Evolutionary conservation across 2,888 invertebrate genomes (phyloP), one percentile per base, ranked within the genome.

Genomic region (Erannis defoliaria): DNA sequence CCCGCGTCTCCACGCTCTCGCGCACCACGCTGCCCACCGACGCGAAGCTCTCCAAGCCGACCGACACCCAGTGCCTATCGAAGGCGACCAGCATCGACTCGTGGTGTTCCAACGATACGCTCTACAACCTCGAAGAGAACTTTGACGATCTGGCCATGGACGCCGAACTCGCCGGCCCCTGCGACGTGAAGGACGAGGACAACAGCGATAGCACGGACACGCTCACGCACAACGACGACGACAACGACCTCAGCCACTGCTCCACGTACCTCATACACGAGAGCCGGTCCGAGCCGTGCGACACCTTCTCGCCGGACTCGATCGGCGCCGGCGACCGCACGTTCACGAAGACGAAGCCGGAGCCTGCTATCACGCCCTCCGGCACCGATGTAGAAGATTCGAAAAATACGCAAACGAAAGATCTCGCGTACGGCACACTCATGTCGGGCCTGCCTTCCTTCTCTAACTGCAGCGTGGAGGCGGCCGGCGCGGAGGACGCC

Each of bases 101-200:
- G 2, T 95, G 94, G 90, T 95, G 95, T 80, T 95, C 95, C 21
- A 95, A 95, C 77, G 95, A 95, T 71, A 95, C 95, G 0, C 81
- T 95, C 2, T 95, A 95, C 78, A 95, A 95, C 73, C 92, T 95
- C 31, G 95, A 95, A 74, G 95, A 95, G 60, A 93, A 93, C 67
- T 93, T 93, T 71, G 93, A 93, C 60, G 93, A 93, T 70, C 75
- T 93, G 10, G 89, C 82, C 2, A 75, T 87, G 78, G 93, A 93
- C 50, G 79, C 87, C 10, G 92, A 92, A 6, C 66, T 84, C 1
- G 81, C 85, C 0, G 40, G 69, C 10, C 83, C 85, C 2, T 78
- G 80, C 51, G 84, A 82, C 5, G 0, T 16, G 8, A 76, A 77
- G 35, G 82, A 84, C 12, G 81, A 78, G 45, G 85, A 81, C 12